Conservation (phyloP, 2,797 vertebrate species). For the Lacerta agilis region DNA sequence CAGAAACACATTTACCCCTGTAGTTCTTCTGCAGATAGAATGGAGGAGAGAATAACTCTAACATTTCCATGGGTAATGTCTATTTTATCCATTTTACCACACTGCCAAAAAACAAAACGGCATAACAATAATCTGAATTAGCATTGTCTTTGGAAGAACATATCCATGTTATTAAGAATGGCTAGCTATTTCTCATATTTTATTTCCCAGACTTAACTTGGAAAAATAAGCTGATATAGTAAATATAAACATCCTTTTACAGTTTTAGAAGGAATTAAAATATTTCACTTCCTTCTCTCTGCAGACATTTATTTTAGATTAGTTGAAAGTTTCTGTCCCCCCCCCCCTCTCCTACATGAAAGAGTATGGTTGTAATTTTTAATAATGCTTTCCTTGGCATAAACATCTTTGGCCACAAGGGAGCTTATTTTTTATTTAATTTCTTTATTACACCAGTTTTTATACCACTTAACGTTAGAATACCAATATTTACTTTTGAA, state of each 20-base stretch:
- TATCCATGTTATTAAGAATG: constrained; percentile 37
- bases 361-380: background rate
- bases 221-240: constrained; percentile 51
- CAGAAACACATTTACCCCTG: constrained; percentile 4
- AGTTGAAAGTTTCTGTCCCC: constrained; percentile 47
- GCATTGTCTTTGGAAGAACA: background rate
- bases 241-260: constrained; percentile 22
- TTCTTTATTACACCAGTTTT: too few species aligned
- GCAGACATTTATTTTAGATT: constrained; percentile 25
- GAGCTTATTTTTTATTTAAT: background rate
- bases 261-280: constrained; percentile 5
- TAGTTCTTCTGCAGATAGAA: background rate
- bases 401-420: background rate
- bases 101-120: background rate
- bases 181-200: constrained; percentile 27
- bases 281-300: constrained; percentile 12
- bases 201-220: constrained; percentile 1
- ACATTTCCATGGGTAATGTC: too few species aligned
- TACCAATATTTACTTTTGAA: background rate
- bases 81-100: background rate
- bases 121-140: background rate
- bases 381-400: background rate
- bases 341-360: constrained; percentile 26
- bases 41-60: accelerated
- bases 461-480: too few species aligned